phyloP scores from a whole-genome alignment of 2,888 invertebrate genomes.

The Cataglyphis cursor region DNA sequence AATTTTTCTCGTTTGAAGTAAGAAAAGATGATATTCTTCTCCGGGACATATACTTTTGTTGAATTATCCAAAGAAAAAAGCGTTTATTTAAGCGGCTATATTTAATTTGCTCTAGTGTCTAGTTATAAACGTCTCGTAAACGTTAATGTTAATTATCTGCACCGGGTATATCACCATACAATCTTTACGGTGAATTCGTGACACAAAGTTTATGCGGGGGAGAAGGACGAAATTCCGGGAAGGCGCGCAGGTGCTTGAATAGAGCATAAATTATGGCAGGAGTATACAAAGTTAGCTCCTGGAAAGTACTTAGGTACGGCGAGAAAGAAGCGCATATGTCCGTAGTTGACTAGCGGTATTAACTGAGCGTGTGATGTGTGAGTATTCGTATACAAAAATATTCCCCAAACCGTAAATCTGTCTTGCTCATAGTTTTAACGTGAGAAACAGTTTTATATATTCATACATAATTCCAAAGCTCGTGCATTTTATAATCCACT shows the following conservation, averaged over 20 bases:
- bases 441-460: slow-evolving; percentile 62
- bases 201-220: slow-evolving; percentile 27
- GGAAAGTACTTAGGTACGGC: slow-evolving; percentile 55
- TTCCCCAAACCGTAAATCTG: slow-evolving; percentile 68
- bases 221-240: slow-evolving; percentile 44
- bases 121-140: slow-evolving; percentile 16
- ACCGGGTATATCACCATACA: slow-evolving; percentile 24
- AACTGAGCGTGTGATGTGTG: slow-evolving; percentile 42
- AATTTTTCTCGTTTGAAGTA: background rate
- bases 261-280: slow-evolving; percentile 66
- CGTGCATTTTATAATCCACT: background rate
- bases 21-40: background rate
- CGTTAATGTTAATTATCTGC: slow-evolving; percentile 61
- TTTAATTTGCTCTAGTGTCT: slow-evolving; percentile 5
- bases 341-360: slow-evolving; percentile 68
- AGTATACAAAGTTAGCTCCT: slow-evolving; percentile 51
- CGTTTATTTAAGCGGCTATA: background rate
- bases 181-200: slow-evolving; percentile 52
- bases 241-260: slow-evolving; percentile 63
- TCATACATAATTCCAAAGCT: slow-evolving; percentile 11
- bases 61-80: background rate
- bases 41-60: background rate
- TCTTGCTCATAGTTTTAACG: slow-evolving; percentile 62
- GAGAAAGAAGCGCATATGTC: slow-evolving; percentile 65
- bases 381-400: slow-evolving; percentile 66